Evolutionary conservation across 1,140 invertebrate genomes (phyloP), one percentile per base, ranked within the genome.

Genomic region (Calosoma granatense): DNA sequence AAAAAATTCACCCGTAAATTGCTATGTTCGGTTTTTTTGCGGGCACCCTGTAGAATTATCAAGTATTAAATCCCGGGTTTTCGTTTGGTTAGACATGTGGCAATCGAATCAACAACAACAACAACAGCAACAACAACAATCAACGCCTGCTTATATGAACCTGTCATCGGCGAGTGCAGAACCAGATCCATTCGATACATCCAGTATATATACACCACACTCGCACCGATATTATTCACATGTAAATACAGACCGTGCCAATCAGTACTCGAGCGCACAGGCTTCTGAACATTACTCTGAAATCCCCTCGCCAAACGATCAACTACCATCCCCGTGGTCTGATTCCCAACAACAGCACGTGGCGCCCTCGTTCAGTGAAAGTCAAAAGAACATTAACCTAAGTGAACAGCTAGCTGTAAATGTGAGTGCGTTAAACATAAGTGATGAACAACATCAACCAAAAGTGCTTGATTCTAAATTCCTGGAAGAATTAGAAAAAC

Each of bases 111-210:
- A 68, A 53, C 76, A 76, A 36, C 75, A 76, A 9, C 0, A 77
- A 78, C 73, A 75, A 57, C 66, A 71, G 60, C 75, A 76, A 36
- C 76, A 76, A 47, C 69, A 73, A 3, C 77, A 77, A 57, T 73
- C 68, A 19, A 77, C 77, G 55, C 71, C 70, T 3, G 60, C 71
- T 56, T 70, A 70, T 53, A 67, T 72, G 56, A 64, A 55, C 21
- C 56, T 57, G 39, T 19, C 55, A 67, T 58, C 61, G 4, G 41
- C 21, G 9, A 51, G 62, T 20, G 51, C 22, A 12, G 64, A 61
- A 17, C 60, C 56, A 14, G 79, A 81, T 72, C 83, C 84, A 0
- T 86, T 85, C 58, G 83, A 86, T 64, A 86, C 83, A 0, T 70
- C 67, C 51, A 66, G 23, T 22, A 59, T 60, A 63, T 58, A 47